These are phyloP conservation scores for Oscheius sp. DNA, from an alignment of 2,888 invertebrate genomes.

Conservation along the genomic window DNA sequence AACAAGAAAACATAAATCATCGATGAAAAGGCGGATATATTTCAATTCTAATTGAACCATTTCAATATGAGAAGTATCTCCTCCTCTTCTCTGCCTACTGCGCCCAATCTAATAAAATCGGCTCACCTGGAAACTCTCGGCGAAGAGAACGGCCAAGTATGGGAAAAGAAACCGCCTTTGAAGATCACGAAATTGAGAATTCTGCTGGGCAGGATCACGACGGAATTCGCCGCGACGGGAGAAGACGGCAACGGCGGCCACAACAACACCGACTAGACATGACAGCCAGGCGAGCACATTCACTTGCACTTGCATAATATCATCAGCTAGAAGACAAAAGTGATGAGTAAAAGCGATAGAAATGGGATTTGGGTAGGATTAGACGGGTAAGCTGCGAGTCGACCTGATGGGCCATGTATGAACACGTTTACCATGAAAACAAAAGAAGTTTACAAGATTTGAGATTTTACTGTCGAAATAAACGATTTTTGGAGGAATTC, in stretches of 20 bases:
- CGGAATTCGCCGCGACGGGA: constrained; percentile 22
- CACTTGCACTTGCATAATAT: constrained; percentile 30
- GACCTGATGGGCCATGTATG: too few relatives aligned
- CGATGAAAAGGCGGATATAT: not conserved
- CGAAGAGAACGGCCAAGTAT: constrained; percentile 30
- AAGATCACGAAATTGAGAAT: constrained; percentile 32
- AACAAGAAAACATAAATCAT: not conserved
- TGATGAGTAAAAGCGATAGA: not conserved
- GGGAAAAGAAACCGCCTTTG: constrained; percentile 35
- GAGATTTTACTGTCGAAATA: too few relatives aligned
- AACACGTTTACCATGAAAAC: too few relatives aligned
- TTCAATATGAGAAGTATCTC: too few relatives aligned
- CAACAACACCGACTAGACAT: constrained; percentile 11
- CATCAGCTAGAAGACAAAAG: constrained; percentile 1
- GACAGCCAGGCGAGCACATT: constrained; percentile 26
- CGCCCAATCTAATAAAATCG: not conserved
- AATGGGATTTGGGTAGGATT: not conserved
- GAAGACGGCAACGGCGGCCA: constrained; percentile 18
- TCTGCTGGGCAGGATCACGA: constrained; percentile 32
- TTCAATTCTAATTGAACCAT: not conserved
- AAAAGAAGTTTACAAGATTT: too few relatives aligned
- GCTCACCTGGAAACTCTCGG: constrained; percentile 37
- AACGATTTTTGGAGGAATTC: too few relatives aligned
- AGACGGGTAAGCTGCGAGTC: too few relatives aligned
- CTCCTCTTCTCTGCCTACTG: too few relatives aligned